Percentiles rank a stretch among this genome's conserved stretches.
Evolutionary conservation across 2,797 vertebrate genomes (phyloP).

Genomic region (Propithecus deckenii): DNA sequence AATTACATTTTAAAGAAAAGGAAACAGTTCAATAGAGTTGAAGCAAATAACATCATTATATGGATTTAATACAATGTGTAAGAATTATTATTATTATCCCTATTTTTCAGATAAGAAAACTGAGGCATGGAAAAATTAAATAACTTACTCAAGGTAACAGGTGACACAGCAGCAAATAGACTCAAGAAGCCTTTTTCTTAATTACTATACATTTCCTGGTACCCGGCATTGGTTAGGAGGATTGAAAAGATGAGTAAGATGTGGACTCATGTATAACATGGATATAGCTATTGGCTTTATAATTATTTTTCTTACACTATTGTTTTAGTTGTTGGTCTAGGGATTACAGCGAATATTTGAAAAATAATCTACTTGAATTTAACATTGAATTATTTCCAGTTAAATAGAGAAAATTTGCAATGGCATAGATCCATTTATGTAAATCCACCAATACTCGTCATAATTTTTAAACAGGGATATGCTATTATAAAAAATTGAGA

Average conservation of each 20-base stretch:
- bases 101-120: not conserved
- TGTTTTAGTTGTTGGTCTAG: not conserved
- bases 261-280: not conserved
- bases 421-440: not conserved
- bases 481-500: not conserved
- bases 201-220: not conserved
- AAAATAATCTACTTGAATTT: not conserved
- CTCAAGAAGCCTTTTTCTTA: not conserved
- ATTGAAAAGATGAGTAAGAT: not conserved
- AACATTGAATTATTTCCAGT: not conserved
- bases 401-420: not conserved
- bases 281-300: not conserved
- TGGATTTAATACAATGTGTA: not conserved
- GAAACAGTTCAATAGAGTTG: not conserved
- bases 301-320: not conserved
- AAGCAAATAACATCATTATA: not conserved
- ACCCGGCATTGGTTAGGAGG: not conserved
- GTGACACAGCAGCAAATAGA: not conserved
- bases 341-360: not conserved
- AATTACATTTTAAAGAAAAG: not conserved
- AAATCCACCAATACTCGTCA: not conserved
- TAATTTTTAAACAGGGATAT: not conserved
- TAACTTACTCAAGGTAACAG: not conserved
- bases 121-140: not conserved
- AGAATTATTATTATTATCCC: not conserved